phyloP scores from a whole-genome alignment of 2,113 vertebrate genomes.

The Probosciger aterrimus region DNA sequence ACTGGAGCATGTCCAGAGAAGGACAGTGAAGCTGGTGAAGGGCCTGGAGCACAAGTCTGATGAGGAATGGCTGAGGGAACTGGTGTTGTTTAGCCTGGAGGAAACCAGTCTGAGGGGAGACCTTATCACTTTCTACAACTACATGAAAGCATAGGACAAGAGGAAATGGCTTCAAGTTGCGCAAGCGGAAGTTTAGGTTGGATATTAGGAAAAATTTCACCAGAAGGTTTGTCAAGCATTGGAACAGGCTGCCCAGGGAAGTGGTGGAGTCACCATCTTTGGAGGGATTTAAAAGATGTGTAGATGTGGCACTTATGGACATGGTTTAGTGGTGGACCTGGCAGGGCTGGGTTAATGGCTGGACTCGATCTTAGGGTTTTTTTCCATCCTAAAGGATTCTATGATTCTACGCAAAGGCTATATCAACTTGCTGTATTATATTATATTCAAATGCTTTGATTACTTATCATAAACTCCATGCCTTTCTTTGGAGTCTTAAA shows the following conservation, averaged over 20 bases:
- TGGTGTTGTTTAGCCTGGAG: background rate
- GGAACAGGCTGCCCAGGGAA: background rate
- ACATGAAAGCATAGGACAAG: background rate
- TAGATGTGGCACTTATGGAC: background rate
- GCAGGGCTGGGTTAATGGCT: background rate
- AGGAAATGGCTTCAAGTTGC: background rate
- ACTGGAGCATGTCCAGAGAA: background rate
- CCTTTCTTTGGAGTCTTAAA: background rate
- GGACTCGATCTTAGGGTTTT: background rate
- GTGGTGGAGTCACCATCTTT: background rate
- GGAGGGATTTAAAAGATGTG: background rate
- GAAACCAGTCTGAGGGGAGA: background rate
- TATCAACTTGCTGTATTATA: background rate
- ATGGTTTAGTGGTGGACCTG: background rate
- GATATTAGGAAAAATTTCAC: background rate
- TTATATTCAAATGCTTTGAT: background rate
- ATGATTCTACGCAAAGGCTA: background rate
- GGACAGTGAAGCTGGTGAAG: background rate
- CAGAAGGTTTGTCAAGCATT: background rate
- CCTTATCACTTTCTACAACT: background rate
- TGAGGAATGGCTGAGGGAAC: background rate
- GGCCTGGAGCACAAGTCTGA: background rate
- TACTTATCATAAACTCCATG: background rate
- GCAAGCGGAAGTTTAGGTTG: background rate
- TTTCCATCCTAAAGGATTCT: background rate